These are phyloP conservation scores for Ptilorrhoa leucosticta DNA, from an alignment of 2,113 vertebrate species.

Conservation along the genomic window DNA sequence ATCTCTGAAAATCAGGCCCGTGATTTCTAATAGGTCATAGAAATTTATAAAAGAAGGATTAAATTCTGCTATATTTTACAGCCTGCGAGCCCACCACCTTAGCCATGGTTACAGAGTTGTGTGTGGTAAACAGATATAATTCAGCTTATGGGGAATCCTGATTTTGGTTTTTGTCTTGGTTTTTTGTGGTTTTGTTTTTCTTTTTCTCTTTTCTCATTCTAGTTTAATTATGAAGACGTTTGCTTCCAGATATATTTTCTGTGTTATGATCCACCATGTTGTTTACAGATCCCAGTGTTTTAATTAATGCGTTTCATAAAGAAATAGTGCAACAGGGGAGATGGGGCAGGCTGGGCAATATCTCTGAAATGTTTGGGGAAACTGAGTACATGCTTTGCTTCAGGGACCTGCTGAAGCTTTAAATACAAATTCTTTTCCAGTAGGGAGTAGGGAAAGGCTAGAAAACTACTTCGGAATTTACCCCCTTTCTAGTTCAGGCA, in stretches of 20 bases:
- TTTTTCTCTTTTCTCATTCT: background rate
- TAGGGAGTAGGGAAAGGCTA: background rate
- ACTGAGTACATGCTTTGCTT: background rate
- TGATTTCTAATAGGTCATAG: background rate
- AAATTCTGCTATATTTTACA: background rate
- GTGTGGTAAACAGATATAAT: background rate
- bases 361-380: background rate
- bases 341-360: background rate
- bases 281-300: background rate
- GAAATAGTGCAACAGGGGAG: background rate
- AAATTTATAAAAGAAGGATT: background rate
- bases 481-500: background rate
- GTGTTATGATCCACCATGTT: background rate
- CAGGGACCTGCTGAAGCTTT: background rate
- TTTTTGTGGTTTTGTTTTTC: background rate
- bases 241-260: background rate
- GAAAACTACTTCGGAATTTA: background rate
- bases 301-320: background rate
- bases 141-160: background rate
- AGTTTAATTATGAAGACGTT: background rate
- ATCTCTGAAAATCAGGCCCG: background rate
- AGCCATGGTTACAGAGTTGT: background rate
- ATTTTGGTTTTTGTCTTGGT: rapidly evolving
- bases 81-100: background rate
- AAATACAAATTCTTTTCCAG: background rate